Conservation (phyloP, 2,113 vertebrate species). For the Mustelus asterias region DNA sequence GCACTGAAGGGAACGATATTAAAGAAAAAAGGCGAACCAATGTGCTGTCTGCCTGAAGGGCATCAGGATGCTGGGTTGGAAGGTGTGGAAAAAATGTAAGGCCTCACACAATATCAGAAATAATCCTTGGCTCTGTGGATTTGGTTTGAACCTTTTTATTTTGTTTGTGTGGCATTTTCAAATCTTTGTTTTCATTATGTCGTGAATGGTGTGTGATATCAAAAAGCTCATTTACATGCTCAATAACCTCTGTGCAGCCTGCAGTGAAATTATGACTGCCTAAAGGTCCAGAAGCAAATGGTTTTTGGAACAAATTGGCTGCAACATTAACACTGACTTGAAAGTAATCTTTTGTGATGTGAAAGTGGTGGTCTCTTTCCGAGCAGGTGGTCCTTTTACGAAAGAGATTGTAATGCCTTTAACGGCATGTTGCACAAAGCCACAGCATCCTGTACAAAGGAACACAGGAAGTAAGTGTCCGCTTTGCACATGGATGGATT, state of each 20-base stretch:
- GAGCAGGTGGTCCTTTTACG: conserved; percentile 9
- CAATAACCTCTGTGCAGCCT: conserved; percentile 34
- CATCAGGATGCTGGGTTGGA: not conserved
- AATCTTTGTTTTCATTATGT: conserved; percentile 30
- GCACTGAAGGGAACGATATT: not conserved
- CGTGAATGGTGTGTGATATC: not conserved
- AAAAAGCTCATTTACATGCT: conserved; percentile 27
- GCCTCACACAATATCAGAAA: not conserved
- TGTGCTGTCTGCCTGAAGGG: conserved; percentile 19
- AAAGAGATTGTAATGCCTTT: conserved; percentile 8
- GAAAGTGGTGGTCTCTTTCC: conserved; percentile 1
- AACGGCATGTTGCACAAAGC: not conserved
- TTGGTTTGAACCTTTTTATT: not conserved
- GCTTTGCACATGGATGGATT: not conserved
- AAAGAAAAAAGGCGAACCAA: not conserved
- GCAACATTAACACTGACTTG: conserved; percentile 25
- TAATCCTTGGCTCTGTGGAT: not conserved
- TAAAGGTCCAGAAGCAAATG: conserved; percentile 16
- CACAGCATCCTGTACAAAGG: too few relatives aligned
- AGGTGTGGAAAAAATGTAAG: not conserved
- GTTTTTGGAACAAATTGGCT: conserved; percentile 16
- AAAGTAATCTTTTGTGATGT: conserved; percentile 31
- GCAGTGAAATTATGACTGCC: conserved; percentile 32
- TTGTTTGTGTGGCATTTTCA: conserved; percentile 25
- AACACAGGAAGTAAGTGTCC: not conserved